phyloP scores from a whole-genome alignment of 2,113 vertebrate genomes.

The Uropsilus gracilis region DNA sequence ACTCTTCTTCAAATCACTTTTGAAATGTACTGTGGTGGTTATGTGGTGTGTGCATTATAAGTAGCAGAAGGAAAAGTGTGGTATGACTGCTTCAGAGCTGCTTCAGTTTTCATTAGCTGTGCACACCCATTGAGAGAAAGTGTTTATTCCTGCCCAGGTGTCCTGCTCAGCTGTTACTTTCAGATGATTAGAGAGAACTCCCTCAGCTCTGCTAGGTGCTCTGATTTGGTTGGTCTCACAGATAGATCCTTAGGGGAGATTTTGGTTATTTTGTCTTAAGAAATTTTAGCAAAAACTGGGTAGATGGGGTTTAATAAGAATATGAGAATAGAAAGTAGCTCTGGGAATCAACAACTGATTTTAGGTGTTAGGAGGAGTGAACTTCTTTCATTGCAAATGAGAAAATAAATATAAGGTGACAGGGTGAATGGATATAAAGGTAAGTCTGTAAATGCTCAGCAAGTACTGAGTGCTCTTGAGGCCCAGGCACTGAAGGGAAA shows the following conservation, averaged over 20 bases:
- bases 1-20: not conserved
- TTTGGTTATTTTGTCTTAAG: constrained; percentile 1
- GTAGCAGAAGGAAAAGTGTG: not conserved
- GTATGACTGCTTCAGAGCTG: not conserved
- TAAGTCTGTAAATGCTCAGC: not conserved
- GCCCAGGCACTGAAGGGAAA: not conserved
- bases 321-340: not conserved
- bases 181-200: not conserved
- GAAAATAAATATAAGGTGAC: not conserved
- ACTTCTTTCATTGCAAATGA: not conserved
- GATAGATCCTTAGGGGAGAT: not conserved
- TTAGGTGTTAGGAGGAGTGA: not conserved
- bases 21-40: not conserved
- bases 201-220: not conserved
- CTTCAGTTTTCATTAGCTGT: not conserved
- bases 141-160: not conserved
- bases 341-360: constrained; percentile 10
- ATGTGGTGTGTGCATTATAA: not conserved
- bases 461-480: not conserved
- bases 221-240: not conserved
- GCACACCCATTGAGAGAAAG: not conserved
- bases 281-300: constrained; percentile 13
- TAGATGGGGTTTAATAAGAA: not conserved
- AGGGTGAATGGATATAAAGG: not conserved
- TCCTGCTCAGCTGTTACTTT: not conserved